A percentile compares a stretch with the other conserved stretches of the same genome.
phyloP scores from a whole-genome alignment of 2,113 vertebrate species.

The Pipa parva region DNA sequence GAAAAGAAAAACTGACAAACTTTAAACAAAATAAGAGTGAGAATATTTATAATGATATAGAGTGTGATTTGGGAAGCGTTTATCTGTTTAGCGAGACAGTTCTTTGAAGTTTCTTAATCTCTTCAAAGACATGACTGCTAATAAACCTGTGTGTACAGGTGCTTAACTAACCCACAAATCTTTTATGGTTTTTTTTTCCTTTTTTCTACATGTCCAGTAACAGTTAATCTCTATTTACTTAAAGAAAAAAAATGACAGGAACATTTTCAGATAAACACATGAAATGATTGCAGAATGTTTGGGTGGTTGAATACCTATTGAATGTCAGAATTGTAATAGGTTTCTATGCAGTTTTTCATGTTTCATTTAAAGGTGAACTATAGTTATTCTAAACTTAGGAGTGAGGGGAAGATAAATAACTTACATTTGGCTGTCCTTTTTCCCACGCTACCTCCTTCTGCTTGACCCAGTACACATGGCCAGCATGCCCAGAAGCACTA shows the following conservation, averaged over 20 bases:
- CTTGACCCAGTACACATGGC: no score
- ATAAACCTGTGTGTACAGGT: not conserved
- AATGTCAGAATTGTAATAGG: not conserved
- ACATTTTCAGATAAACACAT: no score
- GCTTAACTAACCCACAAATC: not conserved
- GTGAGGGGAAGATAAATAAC: no score
- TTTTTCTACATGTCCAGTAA: not conserved
- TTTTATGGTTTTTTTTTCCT: constrained; percentile 4
- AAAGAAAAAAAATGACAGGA: no score
- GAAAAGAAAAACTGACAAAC: no score
- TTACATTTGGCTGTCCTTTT: no score
- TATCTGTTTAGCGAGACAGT: constrained; percentile 6
- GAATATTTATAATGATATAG: constrained; percentile 3
- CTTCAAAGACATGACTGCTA: constrained; percentile 17
- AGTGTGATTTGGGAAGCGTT: constrained; percentile 7
- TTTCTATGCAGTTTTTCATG: no score
- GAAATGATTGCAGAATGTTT: no score
- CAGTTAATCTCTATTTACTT: not conserved
- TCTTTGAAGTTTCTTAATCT: constrained; percentile 27
- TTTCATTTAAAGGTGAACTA: not conserved
- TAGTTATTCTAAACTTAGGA: no score
- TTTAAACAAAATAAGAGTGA: not conserved
- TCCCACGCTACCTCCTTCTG: no score
- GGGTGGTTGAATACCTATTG: not conserved
- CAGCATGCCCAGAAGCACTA: no score